These are phyloP conservation scores for Mormyrus proboscirostris DNA, from an alignment of 2,797 vertebrate genomes.

Conservation along the genomic window DNA sequence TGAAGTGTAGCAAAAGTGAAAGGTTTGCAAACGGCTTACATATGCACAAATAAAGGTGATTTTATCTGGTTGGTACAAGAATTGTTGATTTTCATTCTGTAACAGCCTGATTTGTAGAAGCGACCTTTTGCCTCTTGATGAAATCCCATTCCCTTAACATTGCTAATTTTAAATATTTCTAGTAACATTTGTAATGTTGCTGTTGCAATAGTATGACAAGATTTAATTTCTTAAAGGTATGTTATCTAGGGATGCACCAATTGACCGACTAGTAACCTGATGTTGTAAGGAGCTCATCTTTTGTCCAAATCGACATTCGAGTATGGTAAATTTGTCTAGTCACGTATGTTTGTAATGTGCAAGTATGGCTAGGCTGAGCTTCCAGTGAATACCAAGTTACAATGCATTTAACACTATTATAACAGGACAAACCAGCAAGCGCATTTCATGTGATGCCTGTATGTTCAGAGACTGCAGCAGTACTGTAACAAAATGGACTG, in stretches of 20 bases:
- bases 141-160: neutral
- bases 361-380: neutral
- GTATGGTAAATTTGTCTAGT: neutral
- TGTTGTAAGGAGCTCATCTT: neutral
- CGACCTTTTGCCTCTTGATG: neutral
- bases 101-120: neutral
- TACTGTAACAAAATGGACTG: neutral
- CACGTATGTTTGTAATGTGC: neutral
- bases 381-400: neutral
- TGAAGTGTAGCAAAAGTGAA: neutral
- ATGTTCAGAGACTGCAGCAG: neutral
- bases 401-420: neutral
- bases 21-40: neutral
- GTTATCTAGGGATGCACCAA: neutral
- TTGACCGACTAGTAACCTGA: neutral
- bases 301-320: neutral
- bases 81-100: neutral
- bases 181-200: neutral
- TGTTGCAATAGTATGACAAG: neutral
- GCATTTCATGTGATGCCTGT: neutral
- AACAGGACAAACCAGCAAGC: neutral
- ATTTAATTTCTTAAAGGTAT: neutral
- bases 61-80: neutral
- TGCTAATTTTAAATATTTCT: neutral
- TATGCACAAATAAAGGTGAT: neutral